Percentiles rank a stretch among this genome's conserved stretches.
These are phyloP conservation scores for Crenichthys baileyi DNA, from an alignment of 2,797 vertebrate genomes.

Conservation along the genomic window DNA sequence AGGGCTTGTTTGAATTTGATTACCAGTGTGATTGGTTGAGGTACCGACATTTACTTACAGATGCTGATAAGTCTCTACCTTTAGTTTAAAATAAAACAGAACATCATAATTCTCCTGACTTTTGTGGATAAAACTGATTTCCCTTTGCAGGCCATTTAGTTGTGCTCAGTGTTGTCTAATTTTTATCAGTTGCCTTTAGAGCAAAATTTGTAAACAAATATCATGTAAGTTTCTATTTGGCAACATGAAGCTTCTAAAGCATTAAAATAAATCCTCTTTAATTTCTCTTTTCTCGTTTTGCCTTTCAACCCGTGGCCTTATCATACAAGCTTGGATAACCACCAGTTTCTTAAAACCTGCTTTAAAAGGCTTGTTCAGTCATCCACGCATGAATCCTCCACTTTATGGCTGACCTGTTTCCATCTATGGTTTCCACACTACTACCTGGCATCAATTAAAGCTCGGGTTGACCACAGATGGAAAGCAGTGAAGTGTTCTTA, in stretches of 20 bases:
- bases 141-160: too few relatives aligned
- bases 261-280: not conserved
- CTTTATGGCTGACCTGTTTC: slow-evolving; percentile 43
- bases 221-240: not conserved
- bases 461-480: not conserved
- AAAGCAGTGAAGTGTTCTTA: not conserved
- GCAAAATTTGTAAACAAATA: not conserved
- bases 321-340: not conserved
- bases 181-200: not conserved
- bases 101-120: not conserved
- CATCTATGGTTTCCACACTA: not conserved
- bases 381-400: slow-evolving; percentile 29
- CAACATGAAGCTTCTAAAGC: not conserved
- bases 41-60: not conserved
- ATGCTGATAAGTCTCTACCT: not conserved
- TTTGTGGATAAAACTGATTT: not conserved
- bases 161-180: too few relatives aligned
- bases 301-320: not conserved
- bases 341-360: not conserved
- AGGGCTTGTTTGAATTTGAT: not conserved
- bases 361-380: slow-evolving; percentile 38
- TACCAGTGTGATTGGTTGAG: not conserved
- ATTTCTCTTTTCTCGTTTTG: slow-evolving; percentile 2
- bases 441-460: slow-evolving; percentile 16
- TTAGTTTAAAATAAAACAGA: not conserved